Base-by-base conservation (phyloP, 2,888 invertebrate genomes). In the Hyalella azteca region DNA sequence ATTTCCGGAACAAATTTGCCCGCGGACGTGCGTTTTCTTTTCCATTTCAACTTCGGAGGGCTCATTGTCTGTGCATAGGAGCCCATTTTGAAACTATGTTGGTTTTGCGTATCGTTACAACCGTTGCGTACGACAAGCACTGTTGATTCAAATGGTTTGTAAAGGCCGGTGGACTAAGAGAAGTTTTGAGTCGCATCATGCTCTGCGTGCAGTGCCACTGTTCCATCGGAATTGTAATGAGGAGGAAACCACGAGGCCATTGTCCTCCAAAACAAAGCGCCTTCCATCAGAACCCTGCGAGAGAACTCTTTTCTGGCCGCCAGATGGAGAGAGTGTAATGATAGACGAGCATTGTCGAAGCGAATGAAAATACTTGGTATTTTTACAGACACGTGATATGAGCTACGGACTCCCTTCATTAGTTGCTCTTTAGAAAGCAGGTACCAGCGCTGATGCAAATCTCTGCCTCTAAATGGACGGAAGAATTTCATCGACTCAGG, bases 171-270 rank as follows among this genome's bases (percentile, higher is more conserved):
- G 54, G 29, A 54, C 22, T 22, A 29, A 36, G 36, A n/a, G 66
- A 66, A 36, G 66, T 32, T 66, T 66, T 66, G 66, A 66, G 66
- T 29, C 36, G 66, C 66, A 66, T 66, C 66, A 29, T 66, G 36
- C 66, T 66, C 29, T 54, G 22, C 66, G 19, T 66, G 66, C 66
- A 66, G 66, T 66, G 66, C 66, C 36, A 66, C 66, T 66, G 66
- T 66, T 66, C 36, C 66, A 66, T 66, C 36, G 32, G 66, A 66
- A 66, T 66, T 66, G 66, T 66, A 66, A 66, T 66, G 66, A 66
- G 66, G 66, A 66, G 66, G 66, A 66, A 66, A 66, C 66, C 66
- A 36, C 32, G 66, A 29, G 36, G 32, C 66, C 66, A 66, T 66
- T 66, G 66, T 66, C 66, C 66, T 19, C 36, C 66, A 36, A 66